These are phyloP conservation scores for Amblyteles armatorius DNA, from an alignment of 2,888 invertebrate genomes.

Conservation along the genomic window DNA sequence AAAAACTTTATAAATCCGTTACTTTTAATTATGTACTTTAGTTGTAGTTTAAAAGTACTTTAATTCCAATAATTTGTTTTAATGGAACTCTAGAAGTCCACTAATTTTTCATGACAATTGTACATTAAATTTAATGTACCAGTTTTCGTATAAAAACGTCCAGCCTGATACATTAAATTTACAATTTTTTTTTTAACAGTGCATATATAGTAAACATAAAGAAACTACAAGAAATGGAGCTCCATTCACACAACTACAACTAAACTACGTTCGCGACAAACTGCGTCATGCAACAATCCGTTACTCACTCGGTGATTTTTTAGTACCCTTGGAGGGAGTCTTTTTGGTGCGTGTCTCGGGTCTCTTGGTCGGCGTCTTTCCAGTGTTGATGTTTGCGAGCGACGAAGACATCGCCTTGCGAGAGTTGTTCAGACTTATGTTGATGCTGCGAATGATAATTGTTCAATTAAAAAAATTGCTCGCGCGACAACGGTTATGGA, in stretches of 20 bases:
- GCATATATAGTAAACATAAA: constrained; percentile 38
- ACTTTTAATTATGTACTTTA: no score
- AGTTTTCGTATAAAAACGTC: no score
- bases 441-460: constrained; percentile 82
- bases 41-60: no score
- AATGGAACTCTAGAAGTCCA: no score
- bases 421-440: constrained; percentile 89
- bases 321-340: constrained; percentile 88
- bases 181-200: background rate
- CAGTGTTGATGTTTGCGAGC: constrained; percentile 81
- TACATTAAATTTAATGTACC: no score
- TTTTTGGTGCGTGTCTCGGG: constrained; percentile 86
- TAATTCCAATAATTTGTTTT: no score
- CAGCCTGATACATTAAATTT: no score
- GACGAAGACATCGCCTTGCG: constrained; percentile 85
- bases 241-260: constrained; percentile 31
- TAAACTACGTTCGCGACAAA: background rate
- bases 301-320: constrained; percentile 88
- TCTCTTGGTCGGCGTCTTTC: constrained; percentile 87
- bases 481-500: background rate
- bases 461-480: constrained; percentile 1
- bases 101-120: no score
- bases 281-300: background rate
- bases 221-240: constrained; percentile 45
- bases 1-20: background rate